Percentiles rank a stretch among this genome's conserved stretches.
Evolutionary conservation across 2,888 invertebrate genomes (phyloP).

Genomic region (Drosophila multiciliata): DNA sequence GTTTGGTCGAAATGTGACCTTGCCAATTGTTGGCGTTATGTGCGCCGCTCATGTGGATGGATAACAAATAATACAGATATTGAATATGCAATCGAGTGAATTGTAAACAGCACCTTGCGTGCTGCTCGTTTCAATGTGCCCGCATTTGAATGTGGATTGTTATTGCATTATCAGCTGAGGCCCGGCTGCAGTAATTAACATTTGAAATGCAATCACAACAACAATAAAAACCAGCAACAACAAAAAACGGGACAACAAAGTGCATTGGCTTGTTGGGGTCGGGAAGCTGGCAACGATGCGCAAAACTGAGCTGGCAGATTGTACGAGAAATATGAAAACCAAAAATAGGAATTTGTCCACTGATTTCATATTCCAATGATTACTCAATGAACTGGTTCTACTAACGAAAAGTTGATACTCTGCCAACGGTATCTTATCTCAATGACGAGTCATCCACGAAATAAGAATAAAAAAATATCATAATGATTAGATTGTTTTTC

Average conservation of each 20-base stretch:
- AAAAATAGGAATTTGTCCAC: neutral
- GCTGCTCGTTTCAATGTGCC: constrained; percentile 15
- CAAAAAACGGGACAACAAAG: constrained; percentile 52
- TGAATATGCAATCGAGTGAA: constrained; percentile 11
- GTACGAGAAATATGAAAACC: constrained; percentile 14
- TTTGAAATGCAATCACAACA: constrained; percentile 45
- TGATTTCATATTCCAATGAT: constrained; percentile 17
- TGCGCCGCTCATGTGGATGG: constrained; percentile 18
- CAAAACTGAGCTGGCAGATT: constrained; percentile 43
- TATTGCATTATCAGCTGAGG: constrained; percentile 55
- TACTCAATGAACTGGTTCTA: constrained; percentile 40
- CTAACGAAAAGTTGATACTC: constrained; percentile 15
- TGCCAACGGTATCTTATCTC: constrained; percentile 59
- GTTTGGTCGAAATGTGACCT: constrained; percentile 30
- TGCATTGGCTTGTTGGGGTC: constrained; percentile 58
- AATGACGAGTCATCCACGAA: constrained; percentile 52
- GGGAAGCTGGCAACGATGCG: constrained; percentile 46
- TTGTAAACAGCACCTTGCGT: constrained; percentile 27
- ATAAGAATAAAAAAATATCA: constrained; percentile 11
- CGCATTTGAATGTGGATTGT: constrained; percentile 14
- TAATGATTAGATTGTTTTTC: constrained; percentile 57
- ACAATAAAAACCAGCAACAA: constrained; percentile 18
- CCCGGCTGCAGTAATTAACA: constrained; percentile 46
- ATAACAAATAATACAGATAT: constrained; percentile 25
- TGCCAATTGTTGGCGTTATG: constrained; percentile 10